Conservation (phyloP, 2,797 vertebrate genomes). For the Cephalopachus bancanus region DNA sequence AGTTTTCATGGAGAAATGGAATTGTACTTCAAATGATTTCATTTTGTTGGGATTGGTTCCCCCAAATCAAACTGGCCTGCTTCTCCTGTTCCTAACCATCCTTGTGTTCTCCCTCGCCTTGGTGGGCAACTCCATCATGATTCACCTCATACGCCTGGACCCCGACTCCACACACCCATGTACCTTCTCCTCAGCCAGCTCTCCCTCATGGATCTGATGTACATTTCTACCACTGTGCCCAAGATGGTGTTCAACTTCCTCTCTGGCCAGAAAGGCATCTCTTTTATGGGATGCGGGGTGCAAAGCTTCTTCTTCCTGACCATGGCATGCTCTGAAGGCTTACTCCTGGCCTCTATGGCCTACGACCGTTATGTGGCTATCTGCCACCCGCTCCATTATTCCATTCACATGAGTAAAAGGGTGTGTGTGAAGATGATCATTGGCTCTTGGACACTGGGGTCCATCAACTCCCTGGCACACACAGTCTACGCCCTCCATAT, state of each 20-base stretch:
- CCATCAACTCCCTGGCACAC: constrained; percentile 48
- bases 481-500: constrained; percentile 50
- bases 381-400: constrained; percentile 62
- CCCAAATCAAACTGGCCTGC: not conserved
- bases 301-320: constrained; percentile 66
- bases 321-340: constrained; percentile 46
- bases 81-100: constrained; percentile 47
- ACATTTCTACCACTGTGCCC: constrained; percentile 26
- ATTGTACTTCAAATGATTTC: constrained; percentile 65
- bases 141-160: constrained; percentile 57
- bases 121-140: constrained; percentile 48
- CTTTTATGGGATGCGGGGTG: constrained; percentile 31
- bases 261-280: constrained; percentile 46
- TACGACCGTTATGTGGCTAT: constrained; percentile 60
- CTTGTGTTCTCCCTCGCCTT: not conserved
- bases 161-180: constrained; percentile 42
- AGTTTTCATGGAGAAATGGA: constrained; percentile 62
- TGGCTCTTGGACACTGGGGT: constrained; percentile 25
- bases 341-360: constrained; percentile 61
- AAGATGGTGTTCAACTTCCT: constrained; percentile 52
- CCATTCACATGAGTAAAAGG: not conserved
- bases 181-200: constrained; percentile 70
- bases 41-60: constrained; percentile 60
- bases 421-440: constrained; percentile 40
- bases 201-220: constrained; percentile 70